A percentile compares a stretch with the other conserved stretches of the same genome.
Conservation (phyloP, 2,113 vertebrate genomes). For the Rhegmatorhina hoffmannsi region DNA sequence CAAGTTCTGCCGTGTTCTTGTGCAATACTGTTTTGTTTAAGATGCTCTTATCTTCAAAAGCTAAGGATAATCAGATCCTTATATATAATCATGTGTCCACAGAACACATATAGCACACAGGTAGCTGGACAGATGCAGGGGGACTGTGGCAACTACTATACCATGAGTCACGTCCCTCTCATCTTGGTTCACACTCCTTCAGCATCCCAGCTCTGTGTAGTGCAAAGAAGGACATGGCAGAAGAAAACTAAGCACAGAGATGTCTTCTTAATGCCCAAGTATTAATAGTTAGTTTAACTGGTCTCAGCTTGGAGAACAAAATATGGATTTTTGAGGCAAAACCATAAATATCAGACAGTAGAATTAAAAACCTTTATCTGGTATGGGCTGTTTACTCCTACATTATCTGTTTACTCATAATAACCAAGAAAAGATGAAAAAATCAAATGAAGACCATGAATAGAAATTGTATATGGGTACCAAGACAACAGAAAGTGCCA, state of each 20-base stretch:
- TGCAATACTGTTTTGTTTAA: neutral
- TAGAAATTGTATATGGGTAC: neutral
- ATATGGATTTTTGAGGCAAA: neutral
- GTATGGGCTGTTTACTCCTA: neutral
- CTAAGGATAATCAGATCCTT: neutral
- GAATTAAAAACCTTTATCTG: neutral
- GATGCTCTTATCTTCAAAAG: neutral
- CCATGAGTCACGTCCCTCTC: neutral
- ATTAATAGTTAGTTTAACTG: neutral
- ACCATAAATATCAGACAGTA: neutral
- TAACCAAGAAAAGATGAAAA: neutral
- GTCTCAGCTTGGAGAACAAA: neutral
- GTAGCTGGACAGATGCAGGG: neutral
- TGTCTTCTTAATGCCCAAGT: neutral
- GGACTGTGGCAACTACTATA: neutral
- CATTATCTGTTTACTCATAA: neutral
- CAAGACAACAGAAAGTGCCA: neutral
- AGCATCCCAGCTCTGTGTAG: neutral
- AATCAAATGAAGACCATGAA: neutral
- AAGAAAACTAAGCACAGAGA: neutral
- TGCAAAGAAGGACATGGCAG: neutral
- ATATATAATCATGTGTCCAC: accelerated
- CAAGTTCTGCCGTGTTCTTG: neutral
- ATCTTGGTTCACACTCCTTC: neutral
- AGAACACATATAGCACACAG: neutral